Conservation (phyloP, 2,888 invertebrate genomes). For the Philaethria dido region DNA sequence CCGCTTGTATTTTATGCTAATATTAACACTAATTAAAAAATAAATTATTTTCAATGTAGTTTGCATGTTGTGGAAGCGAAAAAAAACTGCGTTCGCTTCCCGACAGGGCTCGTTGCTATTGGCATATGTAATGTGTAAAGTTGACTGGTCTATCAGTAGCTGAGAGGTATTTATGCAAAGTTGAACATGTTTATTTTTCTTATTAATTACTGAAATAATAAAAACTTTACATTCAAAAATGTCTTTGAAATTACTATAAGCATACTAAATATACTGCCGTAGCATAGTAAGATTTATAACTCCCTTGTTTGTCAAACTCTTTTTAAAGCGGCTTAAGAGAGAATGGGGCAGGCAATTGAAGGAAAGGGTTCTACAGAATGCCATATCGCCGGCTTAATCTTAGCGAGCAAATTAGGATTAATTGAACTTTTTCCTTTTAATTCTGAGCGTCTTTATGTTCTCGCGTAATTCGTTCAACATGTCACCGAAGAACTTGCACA, state of each 20-base stretch:
- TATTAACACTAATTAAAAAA: constrained; percentile 75
- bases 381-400: constrained; percentile 79
- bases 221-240: no score
- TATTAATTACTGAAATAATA: background rate
- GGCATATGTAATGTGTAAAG: constrained; percentile 56
- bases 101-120: constrained; percentile 66
- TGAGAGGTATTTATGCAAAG: constrained; percentile 30
- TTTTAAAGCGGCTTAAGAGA: constrained; percentile 79
- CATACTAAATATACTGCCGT: constrained; percentile 54
- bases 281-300: constrained; percentile 75
- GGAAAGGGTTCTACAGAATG: constrained; percentile 79
- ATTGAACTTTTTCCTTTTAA: constrained; percentile 79
- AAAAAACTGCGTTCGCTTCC: constrained; percentile 60
- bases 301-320: constrained; percentile 78
- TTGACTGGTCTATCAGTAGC: constrained; percentile 64
- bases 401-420: constrained; percentile 81
- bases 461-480: constrained; percentile 72
- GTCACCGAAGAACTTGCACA: constrained; percentile 59
- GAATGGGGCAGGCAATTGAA: constrained; percentile 71
- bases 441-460: constrained; percentile 70
- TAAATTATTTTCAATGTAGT: constrained; percentile 74
- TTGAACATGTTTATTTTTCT: background rate
- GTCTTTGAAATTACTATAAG: background rate
- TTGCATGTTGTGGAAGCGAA: constrained; percentile 63
- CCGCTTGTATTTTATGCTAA: constrained; percentile 75